These are phyloP conservation scores for Coenobita brevimanus DNA, from an alignment of 1,140 invertebrate species.

Conservation along the genomic window DNA sequence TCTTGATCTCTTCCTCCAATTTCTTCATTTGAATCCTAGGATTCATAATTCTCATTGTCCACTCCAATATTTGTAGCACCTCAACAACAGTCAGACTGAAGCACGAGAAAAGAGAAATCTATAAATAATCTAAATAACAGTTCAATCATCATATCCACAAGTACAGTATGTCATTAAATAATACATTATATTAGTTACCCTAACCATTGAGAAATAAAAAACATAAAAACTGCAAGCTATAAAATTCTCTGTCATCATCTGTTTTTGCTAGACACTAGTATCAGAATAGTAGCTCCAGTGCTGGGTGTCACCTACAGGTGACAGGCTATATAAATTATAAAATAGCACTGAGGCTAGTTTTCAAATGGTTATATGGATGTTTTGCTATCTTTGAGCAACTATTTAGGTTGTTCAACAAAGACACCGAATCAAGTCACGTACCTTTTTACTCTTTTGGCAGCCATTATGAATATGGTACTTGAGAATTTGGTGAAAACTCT, in stretches of 20 bases:
- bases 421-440: not conserved
- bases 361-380: constrained; percentile 2
- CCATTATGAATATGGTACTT: too few relatives aligned
- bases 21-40: constrained; percentile 35
- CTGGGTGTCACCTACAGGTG: constrained; percentile 9
- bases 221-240: not conserved
- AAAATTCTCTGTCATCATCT: constrained; percentile 3
- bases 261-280: constrained; percentile 8
- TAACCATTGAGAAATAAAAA: not conserved
- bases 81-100: too few relatives aligned
- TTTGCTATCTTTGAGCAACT: not conserved
- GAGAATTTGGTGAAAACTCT: too few relatives aligned
- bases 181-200: not conserved
- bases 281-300: not conserved
- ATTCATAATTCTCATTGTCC: too few relatives aligned
- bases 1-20: not conserved
- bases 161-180: too few relatives aligned
- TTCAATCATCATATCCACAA: too few relatives aligned
- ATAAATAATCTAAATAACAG: too few relatives aligned
- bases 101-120: too few relatives aligned
- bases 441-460: constrained; percentile 3
- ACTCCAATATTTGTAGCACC: too few relatives aligned
- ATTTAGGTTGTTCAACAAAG: constrained; percentile 24
- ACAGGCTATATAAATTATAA: constrained; percentile 12
- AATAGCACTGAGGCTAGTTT: not conserved